Percentiles rank a stretch among this genome's conserved stretches.
These are phyloP conservation scores for Solea solea DNA, from an alignment of 2,113 vertebrate genomes.

Conservation along the genomic window DNA sequence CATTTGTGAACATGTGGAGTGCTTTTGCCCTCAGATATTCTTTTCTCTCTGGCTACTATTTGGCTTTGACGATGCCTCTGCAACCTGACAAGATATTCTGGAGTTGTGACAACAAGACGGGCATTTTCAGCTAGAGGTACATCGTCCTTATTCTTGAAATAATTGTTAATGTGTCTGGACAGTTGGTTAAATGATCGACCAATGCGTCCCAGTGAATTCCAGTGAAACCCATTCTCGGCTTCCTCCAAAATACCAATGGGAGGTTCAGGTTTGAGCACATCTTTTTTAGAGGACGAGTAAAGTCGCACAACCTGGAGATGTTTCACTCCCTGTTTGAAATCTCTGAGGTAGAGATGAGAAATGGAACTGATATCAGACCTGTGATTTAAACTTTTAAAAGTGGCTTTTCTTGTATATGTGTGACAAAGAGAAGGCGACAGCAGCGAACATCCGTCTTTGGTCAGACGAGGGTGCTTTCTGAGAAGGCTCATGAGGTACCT, in stretches of 20 bases:
- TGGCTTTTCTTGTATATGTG: conserved; percentile 23
- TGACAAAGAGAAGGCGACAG: conserved; percentile 13
- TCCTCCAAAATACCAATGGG: conserved; percentile 68
- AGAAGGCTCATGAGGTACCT: conserved; percentile 60
- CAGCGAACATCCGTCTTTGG: conserved; percentile 32
- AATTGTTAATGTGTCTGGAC: conserved; percentile 71
- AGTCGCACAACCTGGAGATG: conserved; percentile 29
- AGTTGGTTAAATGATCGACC: conserved; percentile 67
- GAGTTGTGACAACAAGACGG: conserved; percentile 12
- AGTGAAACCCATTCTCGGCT: conserved; percentile 32
- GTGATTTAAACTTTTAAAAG: conserved; percentile 20
- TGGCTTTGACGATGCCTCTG: conserved; percentile 49
- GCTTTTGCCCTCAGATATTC: conserved; percentile 12
- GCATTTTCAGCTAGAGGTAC: conserved; percentile 12
- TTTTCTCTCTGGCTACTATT: conserved; percentile 21
- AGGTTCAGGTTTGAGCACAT: conserved; percentile 62
- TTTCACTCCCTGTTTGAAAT: conserved; percentile 23
- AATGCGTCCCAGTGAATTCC: conserved; percentile 45
- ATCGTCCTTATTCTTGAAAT: conserved; percentile 61
- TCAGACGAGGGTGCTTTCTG: conserved; percentile 36
- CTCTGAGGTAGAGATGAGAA: conserved; percentile 1
- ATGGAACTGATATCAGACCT: neutral
- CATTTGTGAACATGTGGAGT: neutral
- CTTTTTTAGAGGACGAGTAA: conserved; percentile 62
- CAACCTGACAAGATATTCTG: conserved; percentile 32